These are phyloP conservation scores for Magallana gigas DNA, from an alignment of 1,140 invertebrate genomes.

Conservation along the genomic window DNA sequence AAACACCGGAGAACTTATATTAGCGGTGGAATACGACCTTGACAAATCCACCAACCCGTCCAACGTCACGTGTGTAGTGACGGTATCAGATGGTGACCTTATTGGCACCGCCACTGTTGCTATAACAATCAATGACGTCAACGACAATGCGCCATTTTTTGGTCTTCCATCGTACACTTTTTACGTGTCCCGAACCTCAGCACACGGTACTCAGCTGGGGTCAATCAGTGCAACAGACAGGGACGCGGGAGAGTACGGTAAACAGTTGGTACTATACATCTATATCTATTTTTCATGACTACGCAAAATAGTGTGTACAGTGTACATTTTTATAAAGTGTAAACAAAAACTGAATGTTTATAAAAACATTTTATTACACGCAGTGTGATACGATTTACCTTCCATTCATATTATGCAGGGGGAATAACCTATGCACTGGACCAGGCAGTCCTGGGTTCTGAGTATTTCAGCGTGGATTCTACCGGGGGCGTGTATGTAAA, in stretches of 20 bases:
- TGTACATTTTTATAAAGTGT: no score
- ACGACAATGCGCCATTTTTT: slow-evolving; percentile 45
- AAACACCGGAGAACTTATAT: neutral
- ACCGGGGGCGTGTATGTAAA: slow-evolving; percentile 29
- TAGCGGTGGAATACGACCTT: slow-evolving; percentile 33
- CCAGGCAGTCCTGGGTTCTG: neutral
- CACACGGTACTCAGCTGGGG: slow-evolving; percentile 32
- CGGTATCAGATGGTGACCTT: slow-evolving; percentile 36
- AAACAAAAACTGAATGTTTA: no score
- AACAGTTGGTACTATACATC: neutral
- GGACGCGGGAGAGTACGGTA: slow-evolving; percentile 40
- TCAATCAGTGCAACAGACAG: slow-evolving; percentile 19
- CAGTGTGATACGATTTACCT: no score
- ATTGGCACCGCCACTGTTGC: slow-evolving; percentile 23
- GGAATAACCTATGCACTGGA: slow-evolving; percentile 39
- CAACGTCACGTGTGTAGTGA: slow-evolving; percentile 15
- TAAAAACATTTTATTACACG: no score
- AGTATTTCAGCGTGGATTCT: slow-evolving; percentile 33
- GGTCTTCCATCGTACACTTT: slow-evolving; percentile 13
- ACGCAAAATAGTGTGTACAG: no score
- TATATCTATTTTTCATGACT: no score
- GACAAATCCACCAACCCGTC: neutral
- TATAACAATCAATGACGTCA: slow-evolving; percentile 42
- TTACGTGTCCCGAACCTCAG: neutral
- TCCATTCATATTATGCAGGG: neutral